phyloP scores from a whole-genome alignment of 2,888 invertebrate genomes.

The Aphrophora alni region DNA sequence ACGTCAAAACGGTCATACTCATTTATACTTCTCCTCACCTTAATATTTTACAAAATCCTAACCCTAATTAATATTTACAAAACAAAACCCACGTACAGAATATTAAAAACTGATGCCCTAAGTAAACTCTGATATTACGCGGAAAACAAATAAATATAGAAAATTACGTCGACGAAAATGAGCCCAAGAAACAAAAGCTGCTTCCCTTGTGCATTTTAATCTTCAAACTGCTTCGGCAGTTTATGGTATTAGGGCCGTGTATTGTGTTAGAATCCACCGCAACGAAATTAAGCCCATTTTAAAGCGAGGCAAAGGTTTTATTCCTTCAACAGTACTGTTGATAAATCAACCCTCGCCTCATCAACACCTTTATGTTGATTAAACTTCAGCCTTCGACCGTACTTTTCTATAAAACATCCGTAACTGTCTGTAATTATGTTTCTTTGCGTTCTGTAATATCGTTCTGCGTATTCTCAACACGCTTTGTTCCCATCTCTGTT shows the following conservation, averaged over 20 bases:
- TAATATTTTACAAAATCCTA: too few species aligned
- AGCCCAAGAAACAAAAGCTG: not conserved
- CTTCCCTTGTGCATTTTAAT: not conserved
- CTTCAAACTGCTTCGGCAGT: not conserved
- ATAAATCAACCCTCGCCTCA: not conserved
- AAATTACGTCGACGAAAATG: too few species aligned
- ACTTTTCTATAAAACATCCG: not conserved
- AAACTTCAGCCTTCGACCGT: not conserved
- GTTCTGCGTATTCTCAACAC: not conserved
- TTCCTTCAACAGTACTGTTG: not conserved
- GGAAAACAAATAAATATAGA: too few species aligned
- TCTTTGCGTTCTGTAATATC: too few species aligned
- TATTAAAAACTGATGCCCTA: too few species aligned
- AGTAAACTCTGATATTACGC: too few species aligned
- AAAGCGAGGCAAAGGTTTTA: not conserved
- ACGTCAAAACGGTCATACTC: too few species aligned
- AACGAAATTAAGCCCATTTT: conserved; percentile 6
- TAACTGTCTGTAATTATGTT: not conserved
- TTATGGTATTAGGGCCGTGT: not conserved
- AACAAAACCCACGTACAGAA: too few species aligned
- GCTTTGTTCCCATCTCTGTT: too few species aligned
- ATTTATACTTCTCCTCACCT: too few species aligned
- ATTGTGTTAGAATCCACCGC: not conserved
- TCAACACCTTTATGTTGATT: conserved; percentile 9
- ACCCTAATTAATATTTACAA: too few species aligned